Conservation (phyloP, 2,888 invertebrate genomes). For the Reticulitermes lucifugus region DNA sequence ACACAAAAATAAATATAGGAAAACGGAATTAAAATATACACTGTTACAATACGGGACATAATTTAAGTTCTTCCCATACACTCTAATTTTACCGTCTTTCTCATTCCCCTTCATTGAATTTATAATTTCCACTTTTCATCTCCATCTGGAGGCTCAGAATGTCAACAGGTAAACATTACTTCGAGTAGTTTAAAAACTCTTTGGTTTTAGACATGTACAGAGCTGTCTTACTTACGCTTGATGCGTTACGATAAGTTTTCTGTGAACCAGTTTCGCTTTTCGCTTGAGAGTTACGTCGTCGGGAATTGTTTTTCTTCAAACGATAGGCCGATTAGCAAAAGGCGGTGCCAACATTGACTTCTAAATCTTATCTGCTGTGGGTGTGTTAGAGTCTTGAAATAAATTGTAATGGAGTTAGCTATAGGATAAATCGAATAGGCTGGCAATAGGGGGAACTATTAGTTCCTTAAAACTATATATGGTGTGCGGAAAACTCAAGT, state of each 20-base stretch:
- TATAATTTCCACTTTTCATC: too few species aligned
- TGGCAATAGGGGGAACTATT: not conserved
- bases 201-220: too few species aligned
- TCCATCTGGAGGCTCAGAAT: too few species aligned
- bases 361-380: not conserved
- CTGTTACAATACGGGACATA: too few species aligned
- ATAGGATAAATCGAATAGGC: not conserved
- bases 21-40: too few species aligned
- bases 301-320: not conserved
- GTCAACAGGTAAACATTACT: too few species aligned
- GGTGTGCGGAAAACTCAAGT: not conserved
- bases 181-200: too few species aligned
- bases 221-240: not conserved
- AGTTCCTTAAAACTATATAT: not conserved
- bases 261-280: not conserved
- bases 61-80: too few species aligned
- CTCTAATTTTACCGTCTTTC: too few species aligned
- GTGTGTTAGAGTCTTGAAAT: not conserved
- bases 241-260: not conserved
- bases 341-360: not conserved
- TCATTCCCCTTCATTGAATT: too few species aligned
- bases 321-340: not conserved
- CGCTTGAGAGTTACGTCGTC: not conserved
- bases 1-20: too few species aligned
- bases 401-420: not conserved